Evolutionary conservation across 2,797 vertebrate genomes (phyloP).

Genomic region (Notolepis coatsorum): DNA sequence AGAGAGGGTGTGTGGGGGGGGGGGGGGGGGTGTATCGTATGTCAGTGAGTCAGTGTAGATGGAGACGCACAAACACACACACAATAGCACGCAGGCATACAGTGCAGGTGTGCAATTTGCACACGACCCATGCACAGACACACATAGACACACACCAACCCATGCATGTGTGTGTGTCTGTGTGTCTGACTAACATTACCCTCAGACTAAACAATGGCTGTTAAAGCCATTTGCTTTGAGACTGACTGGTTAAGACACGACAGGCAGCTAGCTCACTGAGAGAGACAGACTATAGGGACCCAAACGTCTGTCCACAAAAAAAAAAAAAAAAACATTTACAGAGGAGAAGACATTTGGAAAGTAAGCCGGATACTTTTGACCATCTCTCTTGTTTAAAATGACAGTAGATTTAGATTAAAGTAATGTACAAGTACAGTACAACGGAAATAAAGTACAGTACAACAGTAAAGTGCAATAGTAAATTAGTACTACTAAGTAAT

Average conservation of each 20-base stretch:
- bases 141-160: no score
- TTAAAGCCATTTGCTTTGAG: constrained; percentile 72
- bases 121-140: constrained; percentile 52
- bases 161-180: constrained; percentile 6
- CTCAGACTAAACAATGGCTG: constrained; percentile 79
- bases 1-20: not conserved
- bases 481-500: no score
- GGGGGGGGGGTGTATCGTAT: constrained; percentile 60
- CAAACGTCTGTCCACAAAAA: constrained; percentile 16
- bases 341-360: no score
- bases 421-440: no score
- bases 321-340: not conserved
- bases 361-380: no score
- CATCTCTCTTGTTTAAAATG: no score
- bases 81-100: not conserved
- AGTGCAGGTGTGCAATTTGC: constrained; percentile 69
- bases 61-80: constrained; percentile 63
- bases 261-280: constrained; percentile 40
- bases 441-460: no score
- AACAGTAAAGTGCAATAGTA: no score
- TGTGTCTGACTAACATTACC: constrained; percentile 71
- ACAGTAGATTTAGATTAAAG: no score
- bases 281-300: constrained; percentile 43
- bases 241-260: constrained; percentile 44
- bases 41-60: constrained; percentile 61